Evolutionary conservation across 1,140 invertebrate genomes (phyloP).

Genomic region (Drosophila miranda): DNA sequence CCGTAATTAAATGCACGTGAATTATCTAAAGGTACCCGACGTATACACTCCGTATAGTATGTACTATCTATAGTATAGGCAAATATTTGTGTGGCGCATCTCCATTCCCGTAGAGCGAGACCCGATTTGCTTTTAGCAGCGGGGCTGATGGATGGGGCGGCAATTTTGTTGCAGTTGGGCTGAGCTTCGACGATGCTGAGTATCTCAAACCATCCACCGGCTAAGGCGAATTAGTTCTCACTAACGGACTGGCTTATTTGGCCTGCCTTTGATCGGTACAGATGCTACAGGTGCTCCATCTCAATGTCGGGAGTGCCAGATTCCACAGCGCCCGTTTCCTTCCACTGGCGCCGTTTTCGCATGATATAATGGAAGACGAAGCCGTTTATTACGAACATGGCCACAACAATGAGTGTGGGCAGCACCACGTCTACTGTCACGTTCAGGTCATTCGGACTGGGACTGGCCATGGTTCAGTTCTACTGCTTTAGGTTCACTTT

Average conservation of each 20-base stretch:
- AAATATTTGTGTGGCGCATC: slow-evolving; percentile 2
- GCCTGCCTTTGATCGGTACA: too few relatives aligned
- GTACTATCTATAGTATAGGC: slow-evolving; percentile 10
- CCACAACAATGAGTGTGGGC: slow-evolving; percentile 45
- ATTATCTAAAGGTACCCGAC: slow-evolving; percentile 17
- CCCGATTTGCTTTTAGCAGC: background rate
- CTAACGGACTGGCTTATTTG: background rate
- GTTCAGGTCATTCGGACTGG: slow-evolving; percentile 48
- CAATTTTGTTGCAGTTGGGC: too few relatives aligned
- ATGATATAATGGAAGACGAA: slow-evolving; percentile 59
- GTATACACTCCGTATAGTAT: slow-evolving; percentile 27
- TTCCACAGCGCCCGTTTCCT: slow-evolving; percentile 21
- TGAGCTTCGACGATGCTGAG: slow-evolving; percentile 32
- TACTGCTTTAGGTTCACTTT: slow-evolving; percentile 18
- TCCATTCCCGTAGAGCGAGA: slow-evolving; percentile 7
- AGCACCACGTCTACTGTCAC: slow-evolving; percentile 60
- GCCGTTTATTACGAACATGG: slow-evolving; percentile 54
- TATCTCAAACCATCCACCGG: slow-evolving; percentile 16
- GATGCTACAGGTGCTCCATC: slow-evolving; percentile 62
- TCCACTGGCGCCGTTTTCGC: slow-evolving; percentile 48
- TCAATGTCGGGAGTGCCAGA: slow-evolving; percentile 36
- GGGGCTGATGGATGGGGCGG: slow-evolving; percentile 15
- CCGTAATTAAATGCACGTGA: slow-evolving; percentile 70
- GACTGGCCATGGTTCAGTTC: slow-evolving; percentile 19
- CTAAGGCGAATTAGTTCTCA: too few relatives aligned